Percentiles rank a stretch among this genome's conserved stretches.
phyloP scores from a whole-genome alignment of 2,888 invertebrate species.

The Thyatira batis region DNA sequence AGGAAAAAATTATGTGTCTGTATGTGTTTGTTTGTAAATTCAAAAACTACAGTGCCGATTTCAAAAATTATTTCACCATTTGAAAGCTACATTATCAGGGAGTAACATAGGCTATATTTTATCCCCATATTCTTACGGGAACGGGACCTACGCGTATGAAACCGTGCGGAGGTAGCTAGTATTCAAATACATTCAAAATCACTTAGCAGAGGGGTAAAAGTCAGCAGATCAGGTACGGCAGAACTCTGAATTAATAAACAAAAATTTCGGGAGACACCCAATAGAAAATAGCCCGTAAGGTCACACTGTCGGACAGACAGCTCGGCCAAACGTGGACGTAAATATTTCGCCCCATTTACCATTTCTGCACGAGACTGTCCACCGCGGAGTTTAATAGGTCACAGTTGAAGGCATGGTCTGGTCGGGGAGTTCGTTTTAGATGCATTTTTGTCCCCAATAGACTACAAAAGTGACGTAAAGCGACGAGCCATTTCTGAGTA shows the following conservation, averaged over 20 bases:
- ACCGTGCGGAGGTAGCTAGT: too few species aligned
- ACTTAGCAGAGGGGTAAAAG: too few species aligned
- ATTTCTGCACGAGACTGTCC: background rate
- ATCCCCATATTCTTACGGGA: too few species aligned
- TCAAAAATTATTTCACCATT: too few species aligned
- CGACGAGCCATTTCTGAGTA: background rate
- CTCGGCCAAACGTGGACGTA: background rate
- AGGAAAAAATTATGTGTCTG: too few species aligned
- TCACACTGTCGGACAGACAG: background rate
- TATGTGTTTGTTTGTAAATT: too few species aligned
- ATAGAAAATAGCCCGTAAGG: background rate
- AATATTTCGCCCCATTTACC: conserved; percentile 1
- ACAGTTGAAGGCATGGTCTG: conserved; percentile 30
- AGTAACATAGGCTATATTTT: too few species aligned
- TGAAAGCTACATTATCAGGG: too few species aligned
- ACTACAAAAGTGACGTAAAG: background rate
- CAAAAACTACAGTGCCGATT: too few species aligned
- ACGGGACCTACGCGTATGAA: too few species aligned
- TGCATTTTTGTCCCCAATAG: conserved; percentile 1
- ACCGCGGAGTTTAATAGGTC: conserved; percentile 45
- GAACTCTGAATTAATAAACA: background rate
- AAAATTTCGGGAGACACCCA: background rate
- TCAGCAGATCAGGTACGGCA: too few species aligned
- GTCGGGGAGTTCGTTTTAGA: conserved; percentile 22
- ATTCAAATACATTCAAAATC: background rate